Percentiles rank a stretch among this genome's conserved stretches.
Evolutionary conservation across 2,888 invertebrate genomes (phyloP).

Genomic region (Nezara viridula): DNA sequence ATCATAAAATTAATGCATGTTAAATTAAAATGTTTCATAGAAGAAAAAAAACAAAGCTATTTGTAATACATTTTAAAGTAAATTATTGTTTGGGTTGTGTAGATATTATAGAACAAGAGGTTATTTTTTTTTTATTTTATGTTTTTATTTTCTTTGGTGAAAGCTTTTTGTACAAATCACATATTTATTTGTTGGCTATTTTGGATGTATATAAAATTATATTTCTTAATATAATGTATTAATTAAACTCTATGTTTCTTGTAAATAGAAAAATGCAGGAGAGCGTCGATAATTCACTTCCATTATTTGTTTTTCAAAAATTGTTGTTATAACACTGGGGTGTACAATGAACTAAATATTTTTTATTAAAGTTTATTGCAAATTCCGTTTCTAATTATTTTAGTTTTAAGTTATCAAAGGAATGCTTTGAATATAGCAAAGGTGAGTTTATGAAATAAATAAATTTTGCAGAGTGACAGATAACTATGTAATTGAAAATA

Average conservation of each 20-base stretch:
- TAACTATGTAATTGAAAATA: too few species aligned
- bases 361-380: too few species aligned
- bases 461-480: too few species aligned
- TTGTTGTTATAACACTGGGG: neutral
- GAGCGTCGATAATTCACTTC: neutral
- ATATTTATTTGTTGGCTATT: conserved; percentile 16
- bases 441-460: too few species aligned
- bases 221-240: neutral
- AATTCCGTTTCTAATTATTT: too few species aligned
- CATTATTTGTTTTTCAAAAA: neutral
- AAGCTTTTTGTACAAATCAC: neutral
- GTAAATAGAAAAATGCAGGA: neutral
- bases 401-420: too few species aligned
- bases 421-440: too few species aligned
- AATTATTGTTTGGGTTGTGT: neutral
- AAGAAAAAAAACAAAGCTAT: too few species aligned
- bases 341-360: too few species aligned
- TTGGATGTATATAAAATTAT: neutral
- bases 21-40: neutral
- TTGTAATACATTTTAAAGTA: neutral
- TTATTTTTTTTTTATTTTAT: neutral
- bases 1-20: neutral
- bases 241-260: neutral
- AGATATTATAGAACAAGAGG: neutral
- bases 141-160: neutral